Base-by-base conservation (phyloP, 2,113 vertebrate genomes). In the Neolamprologus longior region DNA sequence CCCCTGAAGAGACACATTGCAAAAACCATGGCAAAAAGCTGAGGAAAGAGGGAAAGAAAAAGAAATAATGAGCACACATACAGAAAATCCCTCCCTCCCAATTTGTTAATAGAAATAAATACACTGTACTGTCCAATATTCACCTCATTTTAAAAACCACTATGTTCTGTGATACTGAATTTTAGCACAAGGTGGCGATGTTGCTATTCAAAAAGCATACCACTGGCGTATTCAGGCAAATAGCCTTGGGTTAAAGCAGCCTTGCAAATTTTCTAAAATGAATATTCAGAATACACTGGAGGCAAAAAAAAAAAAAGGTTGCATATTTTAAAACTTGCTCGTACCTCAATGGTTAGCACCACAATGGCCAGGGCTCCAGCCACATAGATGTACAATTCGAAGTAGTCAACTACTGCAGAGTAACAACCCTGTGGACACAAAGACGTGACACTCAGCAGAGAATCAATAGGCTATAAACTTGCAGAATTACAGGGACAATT, bases 1-100 rank as follows among this genome's bases (percentile, higher is more conserved):
- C 98, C 98, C 89, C 98, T 97, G 94, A 99, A 99, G 94, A 99
- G 97, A 95, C 98, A 99, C 98, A 99, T 99, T 26, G 98, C 98
- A 35, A 99, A 98, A 89, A 98, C 96, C 98, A 99, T 99, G 92
- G 98, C 97, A 3, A 98, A 98, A 9, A 99, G 97, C 98, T 99
- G 96, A 24, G 55, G 88, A 90, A 57, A 55, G 24, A 58, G 58
- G 9, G 24, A 42, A 21, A 35, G 26, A 35, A 24, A 52, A 45
- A 52, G 14, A 71, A 81, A 66, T 42, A 3, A 45, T 80, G 26
- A 78, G 11, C 12, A 81, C 12, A 54, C 7, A 31, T 10, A 79
- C 47, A 35, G 9, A 73, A 47, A 37, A 58, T 28, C 7, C 54
- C 54, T 19, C 31, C 31, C 9, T 66, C 3, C 31, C 31, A 66